These are phyloP conservation scores for Mesitornis unicolor DNA, from an alignment of 2,113 vertebrate genomes.

Conservation along the genomic window DNA sequence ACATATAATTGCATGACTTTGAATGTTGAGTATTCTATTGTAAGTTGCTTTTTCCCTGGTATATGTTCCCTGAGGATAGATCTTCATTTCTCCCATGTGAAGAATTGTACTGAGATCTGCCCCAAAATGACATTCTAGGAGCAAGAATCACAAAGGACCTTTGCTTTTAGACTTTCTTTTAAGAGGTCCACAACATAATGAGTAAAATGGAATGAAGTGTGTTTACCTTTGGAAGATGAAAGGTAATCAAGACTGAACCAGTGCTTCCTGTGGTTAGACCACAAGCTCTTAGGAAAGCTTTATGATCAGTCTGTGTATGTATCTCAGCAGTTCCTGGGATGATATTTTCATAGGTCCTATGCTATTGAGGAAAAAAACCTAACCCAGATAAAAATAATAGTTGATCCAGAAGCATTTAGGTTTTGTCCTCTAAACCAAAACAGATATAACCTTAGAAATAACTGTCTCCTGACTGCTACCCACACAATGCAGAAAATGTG, in stretches of 20 bases:
- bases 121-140: not conserved
- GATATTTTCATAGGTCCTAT: not conserved
- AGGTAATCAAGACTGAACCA: conserved; percentile 29
- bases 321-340: not conserved
- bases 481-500: not conserved
- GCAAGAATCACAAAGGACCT: not conserved
- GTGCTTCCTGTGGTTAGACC: conserved; percentile 23
- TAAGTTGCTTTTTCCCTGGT: not conserved
- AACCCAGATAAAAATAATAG: not conserved
- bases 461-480: not conserved
- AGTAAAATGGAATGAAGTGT: conserved; percentile 4
- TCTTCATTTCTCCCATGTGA: not conserved
- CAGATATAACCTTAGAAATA: not conserved
- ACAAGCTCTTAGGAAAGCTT: conserved; percentile 28
- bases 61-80: not conserved
- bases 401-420: not conserved
- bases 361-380: not conserved
- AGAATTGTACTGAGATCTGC: not conserved
- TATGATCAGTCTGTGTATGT: not conserved
- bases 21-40: not conserved
- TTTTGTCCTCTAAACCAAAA: not conserved
- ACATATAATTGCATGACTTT: not conserved
- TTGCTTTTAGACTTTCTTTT: not conserved
- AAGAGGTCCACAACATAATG: not conserved
- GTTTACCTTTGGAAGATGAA: conserved; percentile 33